Base-by-base conservation (phyloP, 2,797 vertebrate species). In the Ciconia nigra region DNA sequence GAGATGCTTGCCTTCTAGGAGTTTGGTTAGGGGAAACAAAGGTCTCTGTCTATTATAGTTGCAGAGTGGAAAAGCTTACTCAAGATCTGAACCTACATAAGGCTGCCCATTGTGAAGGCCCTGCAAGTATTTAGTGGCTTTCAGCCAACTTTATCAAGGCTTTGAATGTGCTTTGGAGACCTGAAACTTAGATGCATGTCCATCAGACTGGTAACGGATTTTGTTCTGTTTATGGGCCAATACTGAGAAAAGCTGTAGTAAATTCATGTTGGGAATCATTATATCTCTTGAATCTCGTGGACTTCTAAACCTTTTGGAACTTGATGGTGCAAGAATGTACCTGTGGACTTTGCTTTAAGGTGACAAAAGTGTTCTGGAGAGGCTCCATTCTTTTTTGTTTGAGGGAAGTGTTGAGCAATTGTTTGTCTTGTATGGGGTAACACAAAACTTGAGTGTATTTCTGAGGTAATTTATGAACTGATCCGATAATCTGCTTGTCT, bases 261-360 rank as follows among this genome's bases (percentile, higher is more conserved):
- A 83, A 63, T 67, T 71, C 20, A 4, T 77, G 42, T 71, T 80
- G 83, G 39, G 54, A 88, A 61, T 81, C 62, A 15, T 55, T 29
- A 2, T 10, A 69, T 74, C 46, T 89, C 47, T 28, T 49, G 41
- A 69, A 49, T 59, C n/a, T 83, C 0, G 0, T 82, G 87, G 54
- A 89, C 54, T 94, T 81, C 37, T 83, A 85, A 83, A 69, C 41
- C 29, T 83, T 65, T 54, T 51, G 67, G 84, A 90, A 79, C 77
- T 74, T 84, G 78, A 61, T 78, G 72, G 33, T 67, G 83, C 61
- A 93, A 71, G 79, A 92, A 39, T 29, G 31, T 61, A 87, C 39
- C 71, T 47, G 42, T 90, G 94, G 83, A 95, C 92, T 94, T 94
- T 78, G 93, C 71, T 95, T 72, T 62, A 42, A 49, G 63, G 39